Percentiles rank a stretch among this genome's conserved stretches.
These are phyloP conservation scores for Corythaixoides concolor DNA, from an alignment of 2,113 vertebrate genomes.

Conservation along the genomic window DNA sequence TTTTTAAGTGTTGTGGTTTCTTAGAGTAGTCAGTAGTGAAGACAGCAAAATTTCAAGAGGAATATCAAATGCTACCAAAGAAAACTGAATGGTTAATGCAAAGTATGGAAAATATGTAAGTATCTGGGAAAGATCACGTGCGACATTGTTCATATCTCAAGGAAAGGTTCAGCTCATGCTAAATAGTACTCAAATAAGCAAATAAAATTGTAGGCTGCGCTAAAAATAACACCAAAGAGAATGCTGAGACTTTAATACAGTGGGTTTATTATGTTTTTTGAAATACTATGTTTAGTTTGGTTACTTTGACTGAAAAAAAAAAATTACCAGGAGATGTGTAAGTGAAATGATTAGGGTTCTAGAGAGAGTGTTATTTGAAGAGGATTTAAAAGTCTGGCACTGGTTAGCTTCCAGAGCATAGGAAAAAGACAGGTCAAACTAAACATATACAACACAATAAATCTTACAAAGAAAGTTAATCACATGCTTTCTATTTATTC, in stretches of 20 bases:
- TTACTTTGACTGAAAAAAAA: neutral
- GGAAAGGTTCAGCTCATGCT: neutral
- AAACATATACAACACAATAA: conserved; percentile 36
- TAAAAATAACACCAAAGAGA: neutral
- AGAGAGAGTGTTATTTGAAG: conserved; percentile 32
- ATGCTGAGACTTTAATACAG: neutral
- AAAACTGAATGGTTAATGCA: neutral
- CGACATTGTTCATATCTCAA: neutral
- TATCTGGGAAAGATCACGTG: conserved; percentile 5
- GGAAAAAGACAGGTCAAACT: conserved; percentile 37
- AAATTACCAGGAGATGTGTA: neutral
- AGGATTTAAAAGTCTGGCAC: conserved; percentile 33
- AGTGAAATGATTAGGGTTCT: neutral
- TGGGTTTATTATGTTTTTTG: neutral
- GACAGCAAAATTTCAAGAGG: neutral
- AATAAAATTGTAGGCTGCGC: neutral
- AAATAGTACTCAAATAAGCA: neutral
- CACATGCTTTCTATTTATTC: conserved; percentile 12
- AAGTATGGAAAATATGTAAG: conserved; percentile 10
- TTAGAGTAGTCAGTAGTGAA: neutral
- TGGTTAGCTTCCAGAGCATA: conserved; percentile 48
- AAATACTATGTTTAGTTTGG: neutral
- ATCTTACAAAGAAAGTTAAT: conserved; percentile 38
- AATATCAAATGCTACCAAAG: neutral
- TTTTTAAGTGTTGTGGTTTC: neutral